Evolutionary conservation across 2,888 invertebrate genomes (phyloP).

Genomic region (Monochamus alternatus): DNA sequence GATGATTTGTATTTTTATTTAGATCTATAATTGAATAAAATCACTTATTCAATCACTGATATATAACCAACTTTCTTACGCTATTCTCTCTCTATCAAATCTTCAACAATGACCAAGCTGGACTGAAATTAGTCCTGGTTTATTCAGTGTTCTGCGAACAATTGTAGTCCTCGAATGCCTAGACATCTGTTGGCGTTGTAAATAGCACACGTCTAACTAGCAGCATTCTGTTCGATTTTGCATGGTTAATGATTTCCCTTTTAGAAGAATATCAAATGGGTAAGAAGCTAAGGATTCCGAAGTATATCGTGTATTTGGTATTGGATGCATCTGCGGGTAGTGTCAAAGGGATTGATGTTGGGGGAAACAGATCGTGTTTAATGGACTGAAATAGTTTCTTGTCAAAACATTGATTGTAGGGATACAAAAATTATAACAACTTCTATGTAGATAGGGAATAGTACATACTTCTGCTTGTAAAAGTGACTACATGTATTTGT

Average conservation of each 20-base stretch:
- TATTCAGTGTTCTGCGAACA: neutral
- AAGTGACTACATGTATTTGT: too few species aligned
- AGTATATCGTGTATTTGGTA: constrained; percentile 22
- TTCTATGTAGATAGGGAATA: too few species aligned
- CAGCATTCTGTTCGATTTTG: constrained; percentile 38
- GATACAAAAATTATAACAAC: too few species aligned
- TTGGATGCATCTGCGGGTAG: neutral
- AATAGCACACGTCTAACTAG: constrained; percentile 38
- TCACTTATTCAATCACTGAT: too few species aligned
- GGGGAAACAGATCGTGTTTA: neutral
- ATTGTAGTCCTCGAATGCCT: constrained; percentile 5
- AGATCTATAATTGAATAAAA: too few species aligned
- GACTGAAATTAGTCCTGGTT: constrained; percentile 11
- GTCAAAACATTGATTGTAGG: too few species aligned
- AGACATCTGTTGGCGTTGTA: constrained; percentile 28
- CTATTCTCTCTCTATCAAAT: neutral
- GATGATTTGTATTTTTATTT: too few species aligned
- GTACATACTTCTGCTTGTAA: too few species aligned
- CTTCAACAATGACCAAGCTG: neutral
- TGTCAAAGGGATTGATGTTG: neutral
- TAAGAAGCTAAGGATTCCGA: constrained; percentile 20
- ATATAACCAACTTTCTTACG: neutral
- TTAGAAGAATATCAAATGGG: constrained; percentile 27
- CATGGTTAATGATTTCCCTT: constrained; percentile 42
- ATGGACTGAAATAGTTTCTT: neutral